Base-by-base conservation (phyloP, 2,888 invertebrate genomes). In the Drosophila stalkeri region DNA sequence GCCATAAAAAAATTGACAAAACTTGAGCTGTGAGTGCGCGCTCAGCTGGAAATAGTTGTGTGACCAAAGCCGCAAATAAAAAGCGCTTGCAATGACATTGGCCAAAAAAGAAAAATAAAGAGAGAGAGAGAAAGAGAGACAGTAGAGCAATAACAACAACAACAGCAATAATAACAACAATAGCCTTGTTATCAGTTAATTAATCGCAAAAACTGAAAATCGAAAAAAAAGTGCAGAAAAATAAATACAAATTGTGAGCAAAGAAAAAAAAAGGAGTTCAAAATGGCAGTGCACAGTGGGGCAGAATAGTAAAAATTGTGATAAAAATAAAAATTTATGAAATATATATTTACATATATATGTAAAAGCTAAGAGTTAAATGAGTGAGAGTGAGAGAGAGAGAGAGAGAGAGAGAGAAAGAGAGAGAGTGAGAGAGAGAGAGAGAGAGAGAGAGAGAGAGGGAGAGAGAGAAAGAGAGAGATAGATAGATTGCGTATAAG, bases 101-200 rank as follows among this genome's bases (percentile, higher is more conserved):
- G 51, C 51, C 43, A 66, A 69, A 61, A 31, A 41, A 44, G 0
- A 16, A 9, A 7, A 9, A 2, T 43, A 27, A 12, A 18, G 2
- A 8, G 14, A 12, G 14, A 31, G 7, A 1, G 1, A 27, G 2
- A 39, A 12, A 14, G 23, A 35, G 6, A 18, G 27, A 51, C n/a
- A 27, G 2, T 16, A 3, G 6, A 27, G 27, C 5, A 27, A 27
- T 27, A 9, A 12, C 60, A 23, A 5, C 5, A 37, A 37, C 35
- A 27, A 41, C 16, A 18, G 18, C 43, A 7, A 52, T 43, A 44
- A 49, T 63, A 44, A 47, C 67, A 35, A 60, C 57, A 61, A 68
- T 54, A 73, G 12, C 27, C 69, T 69, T 41, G 66, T 84, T 89
- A 85, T 85, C 85, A 85, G 85, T 86, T 87, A 85, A 85, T 89